Base-by-base conservation (phyloP, 2,797 vertebrate genomes). In the Cephalopachus bancanus region DNA sequence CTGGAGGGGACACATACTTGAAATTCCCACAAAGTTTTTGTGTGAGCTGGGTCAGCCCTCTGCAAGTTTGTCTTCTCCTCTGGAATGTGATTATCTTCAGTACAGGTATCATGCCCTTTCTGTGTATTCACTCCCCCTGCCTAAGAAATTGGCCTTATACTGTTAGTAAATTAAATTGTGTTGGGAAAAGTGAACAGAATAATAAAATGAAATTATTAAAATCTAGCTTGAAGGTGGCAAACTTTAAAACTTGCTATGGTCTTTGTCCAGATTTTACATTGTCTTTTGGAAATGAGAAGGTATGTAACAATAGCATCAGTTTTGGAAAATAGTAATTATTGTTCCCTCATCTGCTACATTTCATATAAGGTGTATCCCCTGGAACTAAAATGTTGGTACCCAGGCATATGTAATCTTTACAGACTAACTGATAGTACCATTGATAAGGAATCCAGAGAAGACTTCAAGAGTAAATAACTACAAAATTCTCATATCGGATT, bases 161-260 rank as follows among this genome's bases (percentile, higher is more conserved):
- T 92, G 12, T 17, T 92, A 51, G 11, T 65, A 30, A 92, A 83
- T 74, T 89, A 65, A 87, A 80, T 12, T 62, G 5, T 71, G 16
- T 69, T 64, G n/a, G 64, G 3, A 64, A 22, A 22, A 89, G 17
- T 85, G 53, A 92, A 83, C 26, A 55, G 37, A 76, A 37, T 67
- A 74, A 67, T 81, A 75, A n/a, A 93, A 89, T 20, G 11, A 62
- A 64, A 83, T 89, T 89, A 65, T 8, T 89, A 10, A 86, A 91
- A 64, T 49, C 83, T 5, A 19, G 26, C 20, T 86, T 80, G 75
- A 92, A 9, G 26, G 20, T 71, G 22, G 37, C 33, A 49, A 72
- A 72, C 19, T 71, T 78, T 57, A 71, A 89, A 83, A 84, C 33
- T 62, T 76, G 6, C 37, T 60, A 37, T 20, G 76, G 22, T 53